phyloP scores from a whole-genome alignment of 2,888 invertebrate genomes.

The Antheraea yamamai region DNA sequence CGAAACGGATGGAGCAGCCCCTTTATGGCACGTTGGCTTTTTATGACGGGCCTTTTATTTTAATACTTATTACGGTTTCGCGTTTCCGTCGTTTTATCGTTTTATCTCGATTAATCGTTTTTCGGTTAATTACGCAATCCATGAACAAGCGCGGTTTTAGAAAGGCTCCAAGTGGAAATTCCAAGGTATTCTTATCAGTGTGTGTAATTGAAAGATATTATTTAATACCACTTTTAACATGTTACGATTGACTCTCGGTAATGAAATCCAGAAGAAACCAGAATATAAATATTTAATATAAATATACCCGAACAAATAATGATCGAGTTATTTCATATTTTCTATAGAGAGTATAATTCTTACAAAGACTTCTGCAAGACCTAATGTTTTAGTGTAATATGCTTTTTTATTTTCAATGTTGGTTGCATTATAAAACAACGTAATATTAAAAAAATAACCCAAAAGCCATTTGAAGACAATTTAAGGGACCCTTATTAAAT shows the following conservation, averaged over 20 bases:
- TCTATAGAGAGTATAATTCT: not conserved
- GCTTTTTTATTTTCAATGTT: no score
- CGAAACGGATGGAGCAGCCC: slow-evolving; percentile 64
- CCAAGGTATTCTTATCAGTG: slow-evolving; percentile 14
- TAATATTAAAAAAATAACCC: no score
- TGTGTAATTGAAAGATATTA: slow-evolving; percentile 13
- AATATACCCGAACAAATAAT: not conserved
- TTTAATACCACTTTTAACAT: not conserved
- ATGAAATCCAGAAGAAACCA: not conserved
- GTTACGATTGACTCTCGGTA: not conserved
- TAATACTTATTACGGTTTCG: slow-evolving; percentile 72
- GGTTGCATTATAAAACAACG: no score
- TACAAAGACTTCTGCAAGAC: not conserved
- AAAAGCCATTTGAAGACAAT: no score
- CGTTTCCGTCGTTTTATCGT: slow-evolving; percentile 68
- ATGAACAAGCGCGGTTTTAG: slow-evolving; percentile 44
- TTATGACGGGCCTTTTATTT: slow-evolving; percentile 73
- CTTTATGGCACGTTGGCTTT: slow-evolving; percentile 74
- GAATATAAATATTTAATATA: slow-evolving; percentile 31
- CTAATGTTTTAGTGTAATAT: no score
- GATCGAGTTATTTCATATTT: not conserved
- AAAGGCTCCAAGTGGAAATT: slow-evolving; percentile 30
- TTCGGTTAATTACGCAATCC: slow-evolving; percentile 65
- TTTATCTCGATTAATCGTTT: slow-evolving; percentile 64
- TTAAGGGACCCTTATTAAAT: no score